Base-by-base conservation (phyloP, 1,140 invertebrate species). In the Tetramorium alpestre region DNA sequence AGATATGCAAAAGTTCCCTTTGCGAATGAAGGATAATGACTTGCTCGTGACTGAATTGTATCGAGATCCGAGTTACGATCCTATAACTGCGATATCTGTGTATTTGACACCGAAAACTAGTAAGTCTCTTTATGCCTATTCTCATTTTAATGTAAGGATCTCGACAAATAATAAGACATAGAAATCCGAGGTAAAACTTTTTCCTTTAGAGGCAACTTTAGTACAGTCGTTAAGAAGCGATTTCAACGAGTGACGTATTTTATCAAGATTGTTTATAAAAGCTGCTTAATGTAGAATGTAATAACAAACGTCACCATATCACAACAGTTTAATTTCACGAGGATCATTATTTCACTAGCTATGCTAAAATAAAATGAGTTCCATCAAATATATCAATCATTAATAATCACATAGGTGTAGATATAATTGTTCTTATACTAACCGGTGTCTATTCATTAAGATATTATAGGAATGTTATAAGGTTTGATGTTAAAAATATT, bases 1-100 rank as follows among this genome's bases (percentile, higher is more conserved):
- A 98, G 99, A 99, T 95, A 99, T 99, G 99, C 99, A 99, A 95
- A 99, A 99, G 94, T 99, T 99, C 96, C 99, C 99, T 65, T 94
- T 99, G 10, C 96, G 99, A 80, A 99, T 99, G 99, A 99, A 99
- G 95, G 99, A 99, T 93, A 99, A 99, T 95, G 99, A 99, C 96
- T 96, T 99, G 5, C 95, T 99, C 25, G 99, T 99, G 0, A 99
- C 99, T 25, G 99, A 99, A 95, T 95, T 99, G 3, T 99, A 99
- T 93, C 97, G 97, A 94, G 99, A 99, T 96, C 98, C 98, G 18
- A 98, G 98, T 89, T 97, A 97, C 93, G 99, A 99, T 95, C 98
- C 98, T 33, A 99, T 99, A 51, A 99, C 99, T 60, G 98, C 99
- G n/a, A 99, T 99, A 90, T 99, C 99, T 67, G 99, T 99, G 3